Evolutionary conservation across 2,113 vertebrate genomes (phyloP).

Genomic region (Gopherus evgoodei): DNA sequence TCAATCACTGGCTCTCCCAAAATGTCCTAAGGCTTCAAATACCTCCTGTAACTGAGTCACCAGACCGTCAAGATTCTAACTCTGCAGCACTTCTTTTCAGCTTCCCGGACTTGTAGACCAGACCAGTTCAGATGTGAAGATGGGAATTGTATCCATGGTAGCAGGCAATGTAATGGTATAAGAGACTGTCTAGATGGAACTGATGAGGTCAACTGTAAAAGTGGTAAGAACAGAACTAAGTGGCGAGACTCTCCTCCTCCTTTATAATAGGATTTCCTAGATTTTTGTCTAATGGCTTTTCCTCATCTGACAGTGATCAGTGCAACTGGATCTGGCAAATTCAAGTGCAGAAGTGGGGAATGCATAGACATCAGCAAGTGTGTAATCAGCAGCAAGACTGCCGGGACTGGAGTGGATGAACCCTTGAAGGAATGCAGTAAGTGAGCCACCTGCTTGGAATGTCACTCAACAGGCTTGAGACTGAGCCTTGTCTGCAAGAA

Average conservation of each 20-base stretch:
- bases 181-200: slow-evolving; percentile 93
- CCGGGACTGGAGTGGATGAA: slow-evolving; percentile 98
- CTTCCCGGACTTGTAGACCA: slow-evolving; percentile 89
- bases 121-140: slow-evolving; percentile 97
- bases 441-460: slow-evolving; percentile 55
- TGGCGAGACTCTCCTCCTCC: not conserved
- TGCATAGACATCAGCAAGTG: slow-evolving; percentile 93
- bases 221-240: slow-evolving; percentile 75
- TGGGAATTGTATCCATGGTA: slow-evolving; percentile 91
- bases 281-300: not conserved
- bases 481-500: not conserved
- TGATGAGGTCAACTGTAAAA: slow-evolving; percentile 93
- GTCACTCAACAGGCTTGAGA: not conserved
- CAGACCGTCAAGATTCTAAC: not conserved
- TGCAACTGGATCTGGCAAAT: slow-evolving; percentile 93
- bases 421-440: slow-evolving; percentile 96
- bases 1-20: not conserved
- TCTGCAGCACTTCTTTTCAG: slow-evolving; percentile 70
- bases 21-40: not conserved
- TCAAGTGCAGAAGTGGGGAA: slow-evolving; percentile 95
- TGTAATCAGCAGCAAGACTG: slow-evolving; percentile 95
- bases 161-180: slow-evolving; percentile 91
- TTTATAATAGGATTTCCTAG: not conserved
- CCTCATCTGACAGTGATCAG: slow-evolving; percentile 84
- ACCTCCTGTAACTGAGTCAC: not conserved